A percentile compares a stretch with the other conserved stretches of the same genome.
Evolutionary conservation across 92 coral and sea anemone species (phyloP).

Genomic region (Bergia puertoricense): DNA sequence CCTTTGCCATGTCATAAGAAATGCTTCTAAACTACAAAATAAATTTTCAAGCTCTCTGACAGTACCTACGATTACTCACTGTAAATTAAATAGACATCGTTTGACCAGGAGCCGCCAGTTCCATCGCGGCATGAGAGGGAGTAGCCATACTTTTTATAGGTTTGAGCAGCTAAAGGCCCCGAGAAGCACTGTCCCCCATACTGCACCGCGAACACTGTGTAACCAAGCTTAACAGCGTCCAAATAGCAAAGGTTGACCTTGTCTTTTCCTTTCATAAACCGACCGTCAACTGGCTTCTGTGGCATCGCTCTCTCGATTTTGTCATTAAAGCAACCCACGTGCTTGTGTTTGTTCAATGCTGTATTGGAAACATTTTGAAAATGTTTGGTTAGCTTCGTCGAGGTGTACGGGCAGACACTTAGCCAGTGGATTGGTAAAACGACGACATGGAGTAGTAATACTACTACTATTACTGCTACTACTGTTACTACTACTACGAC

Average conservation of each 20-base stretch:
- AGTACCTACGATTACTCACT: neutral
- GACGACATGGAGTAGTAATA: no score
- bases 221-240: neutral
- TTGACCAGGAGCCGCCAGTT: constrained; percentile 3
- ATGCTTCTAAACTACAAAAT: no score
- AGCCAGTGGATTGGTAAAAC: neutral
- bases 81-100: neutral
- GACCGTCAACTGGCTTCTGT: neutral
- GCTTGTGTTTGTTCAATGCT: neutral
- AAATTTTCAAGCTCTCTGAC: no score
- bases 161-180: constrained; percentile 1
- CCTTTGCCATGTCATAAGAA: no score
- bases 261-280: neutral
- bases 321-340: constrained; percentile 1
- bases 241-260: neutral
- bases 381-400: neutral
- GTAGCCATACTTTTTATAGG: neutral
- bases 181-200: constrained; percentile 5
- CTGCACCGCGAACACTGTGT: neutral
- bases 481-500: no score
- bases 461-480: no score
- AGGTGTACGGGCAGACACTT: no score
- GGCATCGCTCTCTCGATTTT: neutral
- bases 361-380: neutral
- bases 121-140: neutral